Conservation (phyloP, 2,888 invertebrate genomes). For the Linyphia triangularis region DNA sequence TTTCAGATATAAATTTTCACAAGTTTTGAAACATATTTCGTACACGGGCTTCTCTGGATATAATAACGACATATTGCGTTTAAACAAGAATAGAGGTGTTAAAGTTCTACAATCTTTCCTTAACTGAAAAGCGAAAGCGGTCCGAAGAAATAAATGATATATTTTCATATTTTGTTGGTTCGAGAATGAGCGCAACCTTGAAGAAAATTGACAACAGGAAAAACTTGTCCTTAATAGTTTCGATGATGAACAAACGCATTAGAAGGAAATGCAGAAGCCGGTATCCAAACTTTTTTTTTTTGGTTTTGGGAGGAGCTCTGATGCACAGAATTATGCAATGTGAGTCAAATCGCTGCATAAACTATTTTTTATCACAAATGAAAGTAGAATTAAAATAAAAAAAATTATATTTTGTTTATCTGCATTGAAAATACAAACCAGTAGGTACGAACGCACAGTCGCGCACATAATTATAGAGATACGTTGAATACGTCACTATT, state of each 20-base stretch:
- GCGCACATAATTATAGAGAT: too few species aligned
- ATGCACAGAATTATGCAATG: too few species aligned
- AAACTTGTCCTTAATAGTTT: not conserved
- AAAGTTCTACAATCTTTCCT: not conserved
- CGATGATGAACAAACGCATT: not conserved
- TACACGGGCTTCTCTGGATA: not conserved
- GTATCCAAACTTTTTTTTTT: not conserved
- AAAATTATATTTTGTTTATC: too few species aligned
- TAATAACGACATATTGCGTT: not conserved
- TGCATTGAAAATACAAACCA: too few species aligned
- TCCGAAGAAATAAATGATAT: not conserved
- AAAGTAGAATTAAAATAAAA: too few species aligned
- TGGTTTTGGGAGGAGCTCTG: not conserved
- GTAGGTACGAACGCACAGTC: too few species aligned
- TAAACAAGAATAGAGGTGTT: not conserved
- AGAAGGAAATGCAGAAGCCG: not conserved
- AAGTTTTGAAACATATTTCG: slow-evolving; percentile 63
- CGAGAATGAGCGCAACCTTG: not conserved
- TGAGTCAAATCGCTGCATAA: too few species aligned
- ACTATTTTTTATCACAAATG: too few species aligned
- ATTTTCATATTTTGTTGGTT: not conserved
- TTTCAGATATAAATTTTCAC: slow-evolving; percentile 67
- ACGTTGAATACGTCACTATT: too few species aligned
- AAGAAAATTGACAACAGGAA: not conserved
- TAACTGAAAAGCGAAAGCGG: not conserved